Evolutionary conservation across 2,113 vertebrate species (phyloP), one percentile per base, ranked within the genome.

Genomic region (Pholis gunnellus): DNA sequence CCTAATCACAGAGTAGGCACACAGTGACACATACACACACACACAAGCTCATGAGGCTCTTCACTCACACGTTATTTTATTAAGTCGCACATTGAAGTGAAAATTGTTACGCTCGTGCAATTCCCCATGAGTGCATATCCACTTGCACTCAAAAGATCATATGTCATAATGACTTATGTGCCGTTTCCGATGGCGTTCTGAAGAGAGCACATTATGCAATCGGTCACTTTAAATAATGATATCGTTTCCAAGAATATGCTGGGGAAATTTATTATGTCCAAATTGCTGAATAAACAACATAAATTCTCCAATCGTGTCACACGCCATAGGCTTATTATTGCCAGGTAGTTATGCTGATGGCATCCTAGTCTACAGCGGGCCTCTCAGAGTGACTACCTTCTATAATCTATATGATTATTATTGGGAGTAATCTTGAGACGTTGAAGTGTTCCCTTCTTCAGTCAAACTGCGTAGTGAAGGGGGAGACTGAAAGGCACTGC

Each of bases 1-100:
- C 68, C 79, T 88, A 89, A 94, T 92, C 87, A 91, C 79, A 79
- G 82, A 48, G 79, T 77, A 74, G 29, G 13, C 73, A 46, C 66
- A 31, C 67, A 6, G 52, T 36, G 34, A 25, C 79, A 46, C 52
- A n/a, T 34, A 34, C 72, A 3, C 40, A 42, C 36, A 60, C 52
- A 57, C 42, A 44, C 17, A 31, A 11, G 15, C 78, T 82, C 69
- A 73, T 69, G 56, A 80, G 27, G 59, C 52, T 81, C 73, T 42
- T 79, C 36, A 52, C 48, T 74, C 72, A 44, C 50, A 50, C 5
- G 4, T 42, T 79, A 31, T 78, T 84, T 78, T 73, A 85, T 79
- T 36, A 82, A 83, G 38, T 46, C 64, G 59, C 38, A 57, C 42
- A 63, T 42, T 68, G 77, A 85, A 75, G 20, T 31, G 29, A 78